These are phyloP conservation scores for Palythoa heliodiscus DNA, from an alignment of 92 coral and sea anemone genomes.

Conservation along the genomic window DNA sequence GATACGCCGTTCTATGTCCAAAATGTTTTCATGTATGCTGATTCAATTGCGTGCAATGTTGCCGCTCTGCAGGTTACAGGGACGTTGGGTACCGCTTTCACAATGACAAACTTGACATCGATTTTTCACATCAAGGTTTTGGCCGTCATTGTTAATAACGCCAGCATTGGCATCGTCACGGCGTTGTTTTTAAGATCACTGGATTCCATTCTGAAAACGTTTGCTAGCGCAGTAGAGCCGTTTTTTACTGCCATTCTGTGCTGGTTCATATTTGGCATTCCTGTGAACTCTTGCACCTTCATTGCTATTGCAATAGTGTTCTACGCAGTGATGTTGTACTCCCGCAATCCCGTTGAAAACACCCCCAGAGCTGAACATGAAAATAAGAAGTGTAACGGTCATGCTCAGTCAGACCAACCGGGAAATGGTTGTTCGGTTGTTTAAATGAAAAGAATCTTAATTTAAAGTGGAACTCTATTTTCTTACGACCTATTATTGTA, in stretches of 20 bases:
- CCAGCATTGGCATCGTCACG: conserved; percentile 87
- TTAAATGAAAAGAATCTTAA: not conserved
- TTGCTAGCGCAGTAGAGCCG: conserved; percentile 96
- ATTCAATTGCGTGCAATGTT: conserved; percentile 84
- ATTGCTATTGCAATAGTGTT: conserved; percentile 90
- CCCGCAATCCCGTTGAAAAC: conserved; percentile 88
- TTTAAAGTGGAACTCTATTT: too few relatives aligned
- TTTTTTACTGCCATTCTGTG: conserved; percentile 91
- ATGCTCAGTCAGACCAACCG: not conserved
- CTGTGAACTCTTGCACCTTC: conserved; percentile 79
- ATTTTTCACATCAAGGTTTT: conserved; percentile 74
- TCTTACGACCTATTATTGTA: too few relatives aligned
- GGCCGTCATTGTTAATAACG: conserved; percentile 84
- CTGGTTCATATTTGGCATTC: conserved; percentile 95
- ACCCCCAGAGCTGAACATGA: conserved; percentile 52
- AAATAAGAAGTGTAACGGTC: not conserved
- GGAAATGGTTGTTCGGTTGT: not conserved
- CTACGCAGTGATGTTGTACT: conserved; percentile 79
- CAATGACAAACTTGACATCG: conserved; percentile 70
- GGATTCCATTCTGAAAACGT: conserved; percentile 93
- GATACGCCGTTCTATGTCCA: conserved; percentile 88
- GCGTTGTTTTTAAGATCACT: conserved; percentile 85
- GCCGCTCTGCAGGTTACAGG: conserved; percentile 73
- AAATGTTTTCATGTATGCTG: conserved; percentile 92
- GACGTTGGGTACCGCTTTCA: conserved; percentile 72